A percentile compares a stretch with the other conserved stretches of the same genome.
Conservation (phyloP, 2,888 invertebrate genomes). For the Caprella mutica region DNA sequence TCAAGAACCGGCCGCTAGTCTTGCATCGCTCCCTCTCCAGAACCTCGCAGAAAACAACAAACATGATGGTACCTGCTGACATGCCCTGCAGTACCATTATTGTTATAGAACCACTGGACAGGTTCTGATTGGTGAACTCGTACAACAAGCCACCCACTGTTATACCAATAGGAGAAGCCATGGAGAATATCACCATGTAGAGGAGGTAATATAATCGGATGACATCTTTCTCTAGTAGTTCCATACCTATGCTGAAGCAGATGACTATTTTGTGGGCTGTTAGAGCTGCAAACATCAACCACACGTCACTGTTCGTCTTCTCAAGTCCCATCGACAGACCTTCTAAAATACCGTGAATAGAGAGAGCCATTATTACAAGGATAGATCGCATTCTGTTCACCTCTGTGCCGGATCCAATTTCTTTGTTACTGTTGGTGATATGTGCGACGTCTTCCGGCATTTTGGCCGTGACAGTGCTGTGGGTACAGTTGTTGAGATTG, state of each 20-base stretch:
- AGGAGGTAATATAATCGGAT: not conserved
- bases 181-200: conserved; percentile 7
- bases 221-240: conserved; percentile 9
- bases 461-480: not conserved
- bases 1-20: not conserved
- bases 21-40: conserved; percentile 11
- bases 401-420: no score
- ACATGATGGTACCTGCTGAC: conserved; percentile 11
- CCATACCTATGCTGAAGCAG: conserved; percentile 10
- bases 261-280: conserved; percentile 8
- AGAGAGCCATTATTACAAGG: conserved; percentile 8
- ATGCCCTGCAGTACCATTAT: conserved; percentile 5
- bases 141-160: not conserved
- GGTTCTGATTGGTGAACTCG: not conserved
- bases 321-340: conserved; percentile 12
- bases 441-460: not conserved
- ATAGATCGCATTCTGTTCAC: conserved; percentile 1
- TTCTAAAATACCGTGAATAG: conserved; percentile 12
- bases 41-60: conserved; percentile 13
- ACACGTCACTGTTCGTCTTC: not conserved
- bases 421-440: not conserved
- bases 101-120: conserved; percentile 1
- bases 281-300: conserved; percentile 9
- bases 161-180: conserved; percentile 6
- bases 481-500: not conserved